Percentiles rank a stretch among this genome's conserved stretches.
phyloP scores from a whole-genome alignment of 2,797 vertebrate species.

The Euphonia xanthogaster region DNA sequence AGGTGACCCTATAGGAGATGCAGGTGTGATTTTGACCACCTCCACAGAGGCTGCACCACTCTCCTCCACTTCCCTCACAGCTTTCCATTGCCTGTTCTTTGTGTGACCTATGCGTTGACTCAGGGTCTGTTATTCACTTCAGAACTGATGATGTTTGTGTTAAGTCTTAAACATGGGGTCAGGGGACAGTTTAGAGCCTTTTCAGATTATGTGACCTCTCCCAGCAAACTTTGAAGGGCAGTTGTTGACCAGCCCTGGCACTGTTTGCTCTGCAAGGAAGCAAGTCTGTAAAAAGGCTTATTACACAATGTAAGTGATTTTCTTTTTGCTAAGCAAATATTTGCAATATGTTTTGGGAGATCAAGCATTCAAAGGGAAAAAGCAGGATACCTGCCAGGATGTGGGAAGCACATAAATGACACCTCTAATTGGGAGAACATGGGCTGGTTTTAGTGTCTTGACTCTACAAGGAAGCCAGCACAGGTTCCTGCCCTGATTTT shows the following conservation, averaged over 20 bases:
- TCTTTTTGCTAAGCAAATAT: slow-evolving; percentile 75
- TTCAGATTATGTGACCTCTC: not conserved
- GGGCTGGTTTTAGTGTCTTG: not conserved
- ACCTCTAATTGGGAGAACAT: not conserved
- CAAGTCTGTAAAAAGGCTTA: slow-evolving; percentile 45
- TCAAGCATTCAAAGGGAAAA: slow-evolving; percentile 31
- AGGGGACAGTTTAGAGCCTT: not conserved
- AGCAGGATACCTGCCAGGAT: not conserved
- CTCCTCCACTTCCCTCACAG: not conserved
- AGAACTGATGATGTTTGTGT: not conserved
- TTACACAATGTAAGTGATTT: slow-evolving; percentile 73
- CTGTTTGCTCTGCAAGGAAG: slow-evolving; percentile 57
- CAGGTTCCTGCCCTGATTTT: not conserved
- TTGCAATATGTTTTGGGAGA: slow-evolving; percentile 65
- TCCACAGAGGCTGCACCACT: not conserved
- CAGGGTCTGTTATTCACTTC: not conserved
- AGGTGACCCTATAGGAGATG: not conserved
- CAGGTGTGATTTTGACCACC: not conserved
- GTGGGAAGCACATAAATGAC: not conserved
- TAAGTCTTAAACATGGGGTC: not conserved
- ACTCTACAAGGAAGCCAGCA: not conserved
- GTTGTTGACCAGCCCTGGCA: slow-evolving; percentile 32
- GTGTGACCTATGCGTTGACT: not conserved
- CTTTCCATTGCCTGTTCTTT: not conserved
- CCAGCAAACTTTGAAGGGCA: slow-evolving; percentile 11